Percentiles rank a stretch among this genome's conserved stretches.
phyloP scores from a whole-genome alignment of 2,797 vertebrate species.

The Fistularia commersonii region DNA sequence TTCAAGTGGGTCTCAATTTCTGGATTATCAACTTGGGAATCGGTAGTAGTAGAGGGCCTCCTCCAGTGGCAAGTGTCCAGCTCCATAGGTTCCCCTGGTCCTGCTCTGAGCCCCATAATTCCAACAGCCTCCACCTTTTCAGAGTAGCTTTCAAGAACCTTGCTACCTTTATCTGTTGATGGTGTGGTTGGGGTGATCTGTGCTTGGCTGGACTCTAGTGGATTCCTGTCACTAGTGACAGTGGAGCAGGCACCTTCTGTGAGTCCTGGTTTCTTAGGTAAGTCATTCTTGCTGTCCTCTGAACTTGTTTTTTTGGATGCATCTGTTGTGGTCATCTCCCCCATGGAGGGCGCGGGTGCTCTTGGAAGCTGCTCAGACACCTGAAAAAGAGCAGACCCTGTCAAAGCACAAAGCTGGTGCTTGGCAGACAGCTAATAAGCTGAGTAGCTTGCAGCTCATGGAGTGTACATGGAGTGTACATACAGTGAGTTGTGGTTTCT shows the following conservation, averaged over 20 bases:
- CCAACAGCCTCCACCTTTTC: slow-evolving; percentile 61
- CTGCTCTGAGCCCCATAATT: slow-evolving; percentile 60
- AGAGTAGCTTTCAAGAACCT: slow-evolving; percentile 57
- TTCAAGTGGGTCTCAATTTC: slow-evolving; percentile 60
- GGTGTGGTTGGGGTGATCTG: slow-evolving; percentile 37
- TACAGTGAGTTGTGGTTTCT: slow-evolving; percentile 22
- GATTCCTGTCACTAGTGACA: slow-evolving; percentile 73
- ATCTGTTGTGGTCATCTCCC: slow-evolving; percentile 94
- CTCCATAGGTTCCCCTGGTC: slow-evolving; percentile 87
- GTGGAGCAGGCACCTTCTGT: slow-evolving; percentile 69
- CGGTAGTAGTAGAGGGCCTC: slow-evolving; percentile 60
- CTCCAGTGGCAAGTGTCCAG: slow-evolving; percentile 68
- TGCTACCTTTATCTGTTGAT: slow-evolving; percentile 47
- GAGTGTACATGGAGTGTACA: not conserved
- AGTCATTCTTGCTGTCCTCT: slow-evolving; percentile 83
- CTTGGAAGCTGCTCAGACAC: slow-evolving; percentile 81
- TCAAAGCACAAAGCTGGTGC: slow-evolving; percentile 40
- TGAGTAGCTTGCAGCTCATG: slow-evolving; percentile 7
- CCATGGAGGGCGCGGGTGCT: slow-evolving; percentile 70
- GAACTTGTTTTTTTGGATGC: slow-evolving; percentile 80
- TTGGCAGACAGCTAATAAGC: slow-evolving; percentile 31
- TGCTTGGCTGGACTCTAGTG: slow-evolving; percentile 64
- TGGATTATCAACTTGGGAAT: slow-evolving; percentile 51
- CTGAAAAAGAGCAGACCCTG: slow-evolving; percentile 69
- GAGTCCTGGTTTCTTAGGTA: slow-evolving; percentile 80